Conservation (phyloP, 2,888 invertebrate genomes). For the Drosophila quinaria region DNA sequence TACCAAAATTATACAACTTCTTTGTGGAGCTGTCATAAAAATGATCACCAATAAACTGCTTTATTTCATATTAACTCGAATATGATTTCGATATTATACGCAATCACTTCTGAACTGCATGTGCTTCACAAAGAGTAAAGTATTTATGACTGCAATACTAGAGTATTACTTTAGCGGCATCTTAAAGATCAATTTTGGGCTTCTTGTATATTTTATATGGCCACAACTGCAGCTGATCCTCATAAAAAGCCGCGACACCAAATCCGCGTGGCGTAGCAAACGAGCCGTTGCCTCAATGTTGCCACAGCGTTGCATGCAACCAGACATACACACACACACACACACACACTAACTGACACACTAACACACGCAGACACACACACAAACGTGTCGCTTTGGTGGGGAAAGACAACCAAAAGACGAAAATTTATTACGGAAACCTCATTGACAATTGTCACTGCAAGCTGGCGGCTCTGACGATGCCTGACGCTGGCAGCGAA, state of each 20-base stretch:
- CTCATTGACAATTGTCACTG: slow-evolving; percentile 84
- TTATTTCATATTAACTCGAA: neutral
- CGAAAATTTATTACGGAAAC: slow-evolving; percentile 84
- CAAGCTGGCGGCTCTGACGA: slow-evolving; percentile 72
- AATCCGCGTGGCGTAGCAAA: slow-evolving; percentile 76
- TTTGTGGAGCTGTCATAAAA: neutral
- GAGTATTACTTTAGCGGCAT: slow-evolving; percentile 45
- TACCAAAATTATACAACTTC: neutral
- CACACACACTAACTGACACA: slow-evolving; percentile 26
- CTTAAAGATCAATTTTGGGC: slow-evolving; percentile 40
- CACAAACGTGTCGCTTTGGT: slow-evolving; percentile 65
- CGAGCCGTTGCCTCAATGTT: slow-evolving; percentile 67
- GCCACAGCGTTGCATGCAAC: slow-evolving; percentile 60
- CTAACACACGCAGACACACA: slow-evolving; percentile 25
- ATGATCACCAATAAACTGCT: neutral
- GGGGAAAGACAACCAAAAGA: slow-evolving; percentile 68
- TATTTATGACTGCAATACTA: slow-evolving; percentile 24
- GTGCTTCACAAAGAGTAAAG: neutral
- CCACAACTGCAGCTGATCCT: slow-evolving; percentile 79
- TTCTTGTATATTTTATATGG: slow-evolving; percentile 72
- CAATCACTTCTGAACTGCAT: neutral
- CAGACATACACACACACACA: slow-evolving; percentile 38
- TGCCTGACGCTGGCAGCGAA: slow-evolving; percentile 34
- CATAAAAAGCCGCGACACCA: slow-evolving; percentile 80
- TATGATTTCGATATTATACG: neutral